phyloP scores from a whole-genome alignment of 2,113 vertebrate species.

The Heterotilapia buettikoferi region DNA sequence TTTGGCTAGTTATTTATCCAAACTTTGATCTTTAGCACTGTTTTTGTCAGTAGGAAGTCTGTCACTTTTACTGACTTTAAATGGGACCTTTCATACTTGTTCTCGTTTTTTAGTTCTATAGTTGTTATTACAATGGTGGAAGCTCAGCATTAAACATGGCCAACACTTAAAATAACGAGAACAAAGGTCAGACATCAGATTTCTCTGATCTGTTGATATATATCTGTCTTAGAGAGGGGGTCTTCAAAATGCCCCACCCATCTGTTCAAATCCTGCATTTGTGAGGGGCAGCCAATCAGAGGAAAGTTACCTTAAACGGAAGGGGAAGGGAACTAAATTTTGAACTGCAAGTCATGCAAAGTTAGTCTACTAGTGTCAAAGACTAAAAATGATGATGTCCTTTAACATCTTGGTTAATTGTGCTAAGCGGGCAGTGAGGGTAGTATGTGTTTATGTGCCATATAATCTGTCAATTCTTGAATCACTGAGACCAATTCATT shows the following conservation, averaged over 20 bases:
- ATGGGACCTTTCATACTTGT: neutral
- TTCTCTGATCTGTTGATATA: neutral
- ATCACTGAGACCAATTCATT: neutral
- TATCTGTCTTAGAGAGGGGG: neutral
- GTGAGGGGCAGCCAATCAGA: neutral
- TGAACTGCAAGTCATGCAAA: neutral
- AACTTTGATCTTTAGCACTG: neutral
- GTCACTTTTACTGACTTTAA: neutral
- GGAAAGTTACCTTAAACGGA: fast-evolving
- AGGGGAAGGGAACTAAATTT: neutral
- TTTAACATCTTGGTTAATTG: neutral
- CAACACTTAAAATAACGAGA: neutral
- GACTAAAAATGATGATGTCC: neutral
- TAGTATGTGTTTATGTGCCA: neutral
- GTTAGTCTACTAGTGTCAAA: neutral
- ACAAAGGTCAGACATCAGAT: neutral
- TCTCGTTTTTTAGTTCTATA: neutral
- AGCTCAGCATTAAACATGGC: neutral
- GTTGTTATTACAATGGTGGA: neutral
- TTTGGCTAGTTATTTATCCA: neutral
- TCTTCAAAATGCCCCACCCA: neutral
- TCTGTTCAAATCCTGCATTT: neutral
- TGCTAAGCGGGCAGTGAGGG: neutral
- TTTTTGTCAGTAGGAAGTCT: neutral
- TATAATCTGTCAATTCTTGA: fast-evolving